Evolutionary conservation across 2,113 vertebrate genomes (phyloP), one percentile per base, ranked within the genome.

Genomic region (Morone chrysops): DNA sequence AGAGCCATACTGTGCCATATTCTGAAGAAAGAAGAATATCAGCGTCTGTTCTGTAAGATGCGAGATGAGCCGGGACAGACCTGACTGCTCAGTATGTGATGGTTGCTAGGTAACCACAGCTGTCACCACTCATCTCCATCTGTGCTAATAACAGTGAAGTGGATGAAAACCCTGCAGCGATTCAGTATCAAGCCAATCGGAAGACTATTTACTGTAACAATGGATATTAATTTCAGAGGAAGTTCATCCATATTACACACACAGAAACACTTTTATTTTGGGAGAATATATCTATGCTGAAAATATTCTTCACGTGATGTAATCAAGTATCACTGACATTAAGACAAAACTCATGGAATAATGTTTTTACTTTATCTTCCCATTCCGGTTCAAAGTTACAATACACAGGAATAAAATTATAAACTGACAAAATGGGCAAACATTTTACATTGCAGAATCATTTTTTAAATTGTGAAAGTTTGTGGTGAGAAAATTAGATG

Each of bases 51-150:
- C 66, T 75, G 17, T 8, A 54, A 70, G 63, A 48, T 66, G 31
- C 43, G n/a, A 81, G 36, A 69, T 72, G 69, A 75, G 45, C 50
- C 45, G 1, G 18, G n/a, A 57, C 50, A 65, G 67, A 82, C 66
- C 61, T 12, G 65, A 82, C 36, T 62, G 67, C 78, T 86, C 63
- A 1, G 60, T 75, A 13, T 36, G 56, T 2, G 1, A 51, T 1
- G 57, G 90, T 85, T 20, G 81, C 90, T 82, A 72, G 41, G 90
- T 65, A 77, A 89, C 87, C 56, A 51, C 78, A 89, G 75, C 87
- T 85, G 83, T 76, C 62, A 14, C 54, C 80, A 82, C 87, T 91
- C 79, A 75, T 75, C 73, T 76, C 85, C 85, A 90, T 88, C 87
- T 90, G 90, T 10, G 79, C 61, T 80, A 53, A 83, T 67, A 60